Conservation (phyloP, 2,797 vertebrate species). For the Neosilurus mollespiculum region DNA sequence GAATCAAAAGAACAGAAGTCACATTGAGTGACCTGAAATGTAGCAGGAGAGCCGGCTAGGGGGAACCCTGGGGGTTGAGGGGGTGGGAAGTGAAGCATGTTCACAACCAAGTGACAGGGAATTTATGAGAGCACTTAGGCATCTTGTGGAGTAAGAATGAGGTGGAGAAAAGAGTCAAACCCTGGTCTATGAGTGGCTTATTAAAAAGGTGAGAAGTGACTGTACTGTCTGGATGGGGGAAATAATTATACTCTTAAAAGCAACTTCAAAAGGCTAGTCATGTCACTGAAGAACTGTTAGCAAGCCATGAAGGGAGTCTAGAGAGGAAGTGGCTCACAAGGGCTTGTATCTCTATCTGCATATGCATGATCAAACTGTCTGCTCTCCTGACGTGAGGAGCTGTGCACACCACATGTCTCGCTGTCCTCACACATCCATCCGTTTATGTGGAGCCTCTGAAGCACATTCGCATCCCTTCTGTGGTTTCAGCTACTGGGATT, state of each 20-base stretch:
- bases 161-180: constrained; percentile 54
- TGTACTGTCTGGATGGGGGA: constrained; percentile 73
- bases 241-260: constrained; percentile 79
- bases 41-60: constrained; percentile 48
- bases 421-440: constrained; percentile 40
- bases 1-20: constrained; percentile 73
- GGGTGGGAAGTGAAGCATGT: constrained; percentile 28
- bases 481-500: constrained; percentile 31
- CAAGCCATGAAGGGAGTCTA: constrained; percentile 53
- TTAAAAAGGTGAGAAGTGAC: constrained; percentile 86
- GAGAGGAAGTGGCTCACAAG: constrained; percentile 50
- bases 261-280: constrained; percentile 75
- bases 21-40: constrained; percentile 66
- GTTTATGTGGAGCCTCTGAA: constrained; percentile 38
- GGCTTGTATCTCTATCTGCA: constrained; percentile 31
- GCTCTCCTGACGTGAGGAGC: constrained; percentile 29
- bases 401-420: constrained; percentile 51
- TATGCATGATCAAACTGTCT: constrained; percentile 53
- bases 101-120: constrained; percentile 72
- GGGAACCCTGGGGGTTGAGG: background rate
- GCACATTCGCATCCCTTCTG: constrained; percentile 37
- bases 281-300: constrained; percentile 72
- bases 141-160: constrained; percentile 49
- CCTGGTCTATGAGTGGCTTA: constrained; percentile 76
- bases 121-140: constrained; percentile 72